These are phyloP conservation scores for Limosa lapponica DNA, from an alignment of 2,797 vertebrate species.

Conservation along the genomic window DNA sequence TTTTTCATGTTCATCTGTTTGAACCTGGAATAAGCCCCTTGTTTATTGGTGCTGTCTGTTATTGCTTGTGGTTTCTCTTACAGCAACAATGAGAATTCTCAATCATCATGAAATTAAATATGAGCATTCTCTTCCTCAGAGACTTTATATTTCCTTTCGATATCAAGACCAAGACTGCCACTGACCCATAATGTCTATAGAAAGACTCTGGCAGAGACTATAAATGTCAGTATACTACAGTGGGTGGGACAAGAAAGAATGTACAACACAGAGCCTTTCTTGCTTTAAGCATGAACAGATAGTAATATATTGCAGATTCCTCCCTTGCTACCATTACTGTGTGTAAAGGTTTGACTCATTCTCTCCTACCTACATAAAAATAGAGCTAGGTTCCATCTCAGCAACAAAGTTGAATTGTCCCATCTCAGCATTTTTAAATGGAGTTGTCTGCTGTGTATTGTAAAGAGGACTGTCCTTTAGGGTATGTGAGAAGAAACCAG, in stretches of 20 bases:
- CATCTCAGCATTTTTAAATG: not conserved
- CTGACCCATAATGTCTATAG: not conserved
- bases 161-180: not conserved
- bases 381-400: not conserved
- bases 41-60: not conserved
- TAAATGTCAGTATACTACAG: not conserved
- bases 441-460: not conserved
- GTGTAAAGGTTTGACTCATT: not conserved
- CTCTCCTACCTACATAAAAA: not conserved
- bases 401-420: not conserved
- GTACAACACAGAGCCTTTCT: not conserved
- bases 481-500: not conserved
- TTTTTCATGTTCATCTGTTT: not conserved
- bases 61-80: not conserved
- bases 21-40: not conserved
- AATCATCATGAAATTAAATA: not conserved
- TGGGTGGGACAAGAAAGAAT: not conserved
- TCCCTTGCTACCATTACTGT: not conserved
- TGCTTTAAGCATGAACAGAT: not conserved
- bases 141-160: not conserved
- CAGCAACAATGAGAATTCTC: not conserved
- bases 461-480: not conserved
- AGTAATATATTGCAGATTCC: not conserved
- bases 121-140: not conserved
- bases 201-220: not conserved